Percentiles rank a stretch among this genome's conserved stretches.
Evolutionary conservation across 2,888 invertebrate genomes (phyloP).

Genomic region (Margaritifera margaritifera): DNA sequence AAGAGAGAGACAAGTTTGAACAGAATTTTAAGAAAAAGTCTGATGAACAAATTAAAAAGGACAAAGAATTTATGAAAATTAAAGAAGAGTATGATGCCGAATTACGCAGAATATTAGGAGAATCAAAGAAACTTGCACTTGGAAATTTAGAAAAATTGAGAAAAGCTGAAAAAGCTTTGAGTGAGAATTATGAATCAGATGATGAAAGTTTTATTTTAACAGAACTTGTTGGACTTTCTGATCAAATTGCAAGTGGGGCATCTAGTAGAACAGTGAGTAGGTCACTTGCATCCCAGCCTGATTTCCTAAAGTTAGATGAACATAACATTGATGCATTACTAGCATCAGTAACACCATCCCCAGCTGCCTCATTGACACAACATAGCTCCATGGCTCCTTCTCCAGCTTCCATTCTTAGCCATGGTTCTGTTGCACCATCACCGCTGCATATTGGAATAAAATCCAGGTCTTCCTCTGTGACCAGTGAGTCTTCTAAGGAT

Average conservation of each 20-base stretch:
- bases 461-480: conserved; percentile 29
- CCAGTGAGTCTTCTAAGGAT: conserved; percentile 40
- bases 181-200: conserved; percentile 48
- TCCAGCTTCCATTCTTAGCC: not conserved
- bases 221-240: conserved; percentile 33
- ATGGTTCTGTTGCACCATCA: conserved; percentile 11
- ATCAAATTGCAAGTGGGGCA: conserved; percentile 32
- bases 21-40: conserved; percentile 45
- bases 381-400: conserved; percentile 2
- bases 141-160: conserved; percentile 61
- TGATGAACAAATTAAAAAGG: conserved; percentile 49
- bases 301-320: conserved; percentile 40
- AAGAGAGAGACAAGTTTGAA: conserved; percentile 42
- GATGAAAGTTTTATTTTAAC: conserved; percentile 49
- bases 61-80: conserved; percentile 50
- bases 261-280: conserved; percentile 48
- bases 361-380: conserved; percentile 15
- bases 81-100: conserved; percentile 59
- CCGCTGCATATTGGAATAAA: conserved; percentile 24
- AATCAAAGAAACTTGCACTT: conserved; percentile 59
- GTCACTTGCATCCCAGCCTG: conserved; percentile 38
- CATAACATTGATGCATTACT: conserved; percentile 44
- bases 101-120: conserved; percentile 54
- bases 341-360: conserved; percentile 47
- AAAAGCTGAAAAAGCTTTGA: conserved; percentile 59